phyloP scores from a whole-genome alignment of 1,140 invertebrate genomes.

The Brachionus sp. region DNA sequence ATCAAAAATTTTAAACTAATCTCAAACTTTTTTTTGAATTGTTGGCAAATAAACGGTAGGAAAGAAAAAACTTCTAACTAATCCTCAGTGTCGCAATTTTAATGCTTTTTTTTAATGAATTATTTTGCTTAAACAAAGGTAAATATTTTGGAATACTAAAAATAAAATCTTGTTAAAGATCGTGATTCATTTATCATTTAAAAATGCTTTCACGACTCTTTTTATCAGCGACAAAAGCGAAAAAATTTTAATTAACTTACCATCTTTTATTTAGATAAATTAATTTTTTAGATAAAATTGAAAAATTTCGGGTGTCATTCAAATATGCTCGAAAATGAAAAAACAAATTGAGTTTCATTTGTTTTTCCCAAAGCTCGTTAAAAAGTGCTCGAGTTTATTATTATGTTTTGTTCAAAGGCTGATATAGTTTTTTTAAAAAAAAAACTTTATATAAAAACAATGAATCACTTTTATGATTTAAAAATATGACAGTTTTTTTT shows the following conservation, averaged over 20 bases:
- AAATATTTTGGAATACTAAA: neutral
- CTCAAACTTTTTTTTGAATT: neutral
- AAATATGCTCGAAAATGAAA: constrained; percentile 11
- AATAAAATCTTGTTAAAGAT: neutral
- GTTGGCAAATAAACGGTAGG: neutral
- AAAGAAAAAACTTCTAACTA: neutral
- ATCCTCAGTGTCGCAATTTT: neutral
- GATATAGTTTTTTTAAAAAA: neutral
- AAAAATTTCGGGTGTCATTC: neutral
- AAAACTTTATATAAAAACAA: neutral
- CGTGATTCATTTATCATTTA: neutral
- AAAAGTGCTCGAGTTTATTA: neutral
- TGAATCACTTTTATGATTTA: constrained; percentile 4
- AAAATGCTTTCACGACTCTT: neutral
- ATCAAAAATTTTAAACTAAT: neutral
- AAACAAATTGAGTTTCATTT: constrained; percentile 5
- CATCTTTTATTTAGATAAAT: neutral
- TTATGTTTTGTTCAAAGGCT: neutral
- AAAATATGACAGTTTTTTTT: neutral
- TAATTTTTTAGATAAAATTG: constrained; percentile 6
- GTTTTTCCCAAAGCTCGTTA: constrained; percentile 6
- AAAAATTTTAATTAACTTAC: constrained; percentile 12
- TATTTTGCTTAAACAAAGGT: neutral
- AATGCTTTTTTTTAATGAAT: neutral
- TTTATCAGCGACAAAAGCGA: neutral